phyloP scores from a whole-genome alignment of 1,140 invertebrate genomes.

The Lepidurus arcticus region DNA sequence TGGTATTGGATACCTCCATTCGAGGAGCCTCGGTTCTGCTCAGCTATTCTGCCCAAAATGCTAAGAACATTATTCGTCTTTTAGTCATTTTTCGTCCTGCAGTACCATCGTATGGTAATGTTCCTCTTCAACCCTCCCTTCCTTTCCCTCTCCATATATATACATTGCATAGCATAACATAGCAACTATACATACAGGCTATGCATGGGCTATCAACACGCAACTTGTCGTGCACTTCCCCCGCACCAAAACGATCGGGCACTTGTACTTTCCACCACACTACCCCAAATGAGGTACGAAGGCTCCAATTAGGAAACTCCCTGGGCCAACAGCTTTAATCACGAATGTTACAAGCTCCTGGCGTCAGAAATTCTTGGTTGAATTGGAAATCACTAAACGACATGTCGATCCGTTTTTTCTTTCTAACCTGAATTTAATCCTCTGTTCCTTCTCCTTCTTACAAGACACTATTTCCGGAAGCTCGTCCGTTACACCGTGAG shows the following conservation, averaged over 20 bases:
- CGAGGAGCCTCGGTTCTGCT: not conserved
- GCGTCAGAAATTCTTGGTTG: not conserved
- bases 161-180: no score
- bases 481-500: no score
- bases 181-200: no score
- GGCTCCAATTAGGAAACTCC: not conserved
- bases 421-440: no score
- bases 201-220: not conserved
- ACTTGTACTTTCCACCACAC: conserved; percentile 7
- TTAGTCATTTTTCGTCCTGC: not conserved
- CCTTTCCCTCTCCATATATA: not conserved
- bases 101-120: not conserved
- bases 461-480: no score
- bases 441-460: no score
- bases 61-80: not conserved
- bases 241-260: not conserved
- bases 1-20: not conserved
- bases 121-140: not conserved
- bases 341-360: not conserved
- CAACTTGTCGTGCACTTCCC: not conserved
- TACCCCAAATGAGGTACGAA: not conserved
- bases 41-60: not conserved
- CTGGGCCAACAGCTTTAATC: not conserved
- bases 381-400: no score
- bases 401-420: no score